Evolutionary conservation across 2,888 invertebrate genomes (phyloP).

Genomic region (Chrysolina haemoptera): DNA sequence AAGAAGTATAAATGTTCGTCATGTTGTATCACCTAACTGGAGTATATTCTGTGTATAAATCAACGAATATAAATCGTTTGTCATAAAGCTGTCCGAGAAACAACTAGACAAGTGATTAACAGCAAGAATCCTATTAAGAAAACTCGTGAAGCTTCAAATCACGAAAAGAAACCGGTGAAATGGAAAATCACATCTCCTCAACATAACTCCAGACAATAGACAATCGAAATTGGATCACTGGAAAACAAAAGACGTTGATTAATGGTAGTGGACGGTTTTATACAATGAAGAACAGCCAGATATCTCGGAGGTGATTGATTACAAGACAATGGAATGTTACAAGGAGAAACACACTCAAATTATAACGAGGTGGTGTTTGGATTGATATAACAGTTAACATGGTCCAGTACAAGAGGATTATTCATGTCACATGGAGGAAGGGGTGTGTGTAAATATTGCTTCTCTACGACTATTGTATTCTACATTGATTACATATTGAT

Average conservation of each 20-base stretch:
- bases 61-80: background rate
- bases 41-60: too few relatives aligned
- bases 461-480: too few relatives aligned
- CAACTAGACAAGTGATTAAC: background rate
- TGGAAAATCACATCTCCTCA: conserved; percentile 32
- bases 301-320: conserved; percentile 41
- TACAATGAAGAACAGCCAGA: conserved; percentile 39
- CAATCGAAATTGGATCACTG: conserved; percentile 36
- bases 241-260: conserved; percentile 43
- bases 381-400: conserved; percentile 11
- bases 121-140: background rate
- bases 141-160: background rate
- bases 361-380: conserved; percentile 19
- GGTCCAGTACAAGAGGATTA: background rate
- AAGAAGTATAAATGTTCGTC: too few relatives aligned
- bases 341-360: conserved; percentile 34
- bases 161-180: conserved; percentile 3
- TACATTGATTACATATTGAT: too few relatives aligned
- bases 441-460: background rate
- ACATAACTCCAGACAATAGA: conserved; percentile 30
- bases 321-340: conserved; percentile 42
- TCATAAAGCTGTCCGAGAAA: background rate
- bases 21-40: too few relatives aligned
- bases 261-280: conserved; percentile 38
- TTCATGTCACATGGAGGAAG: background rate